These are phyloP conservation scores for Yoshiicerus persimilis DNA, from an alignment of 1,140 invertebrate genomes.

Conservation along the genomic window DNA sequence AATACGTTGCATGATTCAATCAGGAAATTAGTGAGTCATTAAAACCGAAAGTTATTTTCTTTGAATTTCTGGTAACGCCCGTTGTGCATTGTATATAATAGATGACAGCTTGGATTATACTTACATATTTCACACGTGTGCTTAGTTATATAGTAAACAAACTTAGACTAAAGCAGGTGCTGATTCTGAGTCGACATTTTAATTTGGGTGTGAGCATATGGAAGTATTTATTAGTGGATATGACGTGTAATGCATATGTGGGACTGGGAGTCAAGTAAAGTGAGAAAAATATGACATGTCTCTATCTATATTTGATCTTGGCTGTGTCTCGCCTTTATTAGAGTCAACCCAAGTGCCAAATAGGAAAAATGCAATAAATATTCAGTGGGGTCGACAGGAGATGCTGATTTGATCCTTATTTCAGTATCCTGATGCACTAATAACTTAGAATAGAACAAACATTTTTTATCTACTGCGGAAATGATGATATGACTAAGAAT, in stretches of 20 bases:
- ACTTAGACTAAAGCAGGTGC: neutral
- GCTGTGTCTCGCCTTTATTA: neutral
- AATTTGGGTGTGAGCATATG: neutral
- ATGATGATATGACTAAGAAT: neutral
- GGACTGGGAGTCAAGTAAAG: neutral
- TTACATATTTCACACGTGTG: neutral
- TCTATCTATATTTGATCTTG: conserved; percentile 22
- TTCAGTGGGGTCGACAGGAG: neutral
- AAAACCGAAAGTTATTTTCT: too few species aligned
- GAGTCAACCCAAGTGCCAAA: neutral
- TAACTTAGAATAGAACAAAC: too few species aligned
- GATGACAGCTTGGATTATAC: neutral
- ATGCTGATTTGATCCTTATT: conserved; percentile 13
- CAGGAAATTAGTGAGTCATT: too few species aligned
- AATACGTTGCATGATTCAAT: too few species aligned
- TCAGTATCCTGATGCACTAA: neutral
- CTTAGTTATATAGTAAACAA: too few species aligned
- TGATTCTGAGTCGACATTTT: neutral
- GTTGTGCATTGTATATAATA: neutral
- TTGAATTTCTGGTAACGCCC: too few species aligned
- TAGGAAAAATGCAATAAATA: conserved; percentile 10
- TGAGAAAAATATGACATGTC: conserved; percentile 28
- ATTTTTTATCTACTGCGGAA: neutral
- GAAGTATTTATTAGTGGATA: neutral
- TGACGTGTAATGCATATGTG: neutral